Evolutionary conservation across 2,113 vertebrate genomes (phyloP).

Genomic region (Gobio gobio): DNA sequence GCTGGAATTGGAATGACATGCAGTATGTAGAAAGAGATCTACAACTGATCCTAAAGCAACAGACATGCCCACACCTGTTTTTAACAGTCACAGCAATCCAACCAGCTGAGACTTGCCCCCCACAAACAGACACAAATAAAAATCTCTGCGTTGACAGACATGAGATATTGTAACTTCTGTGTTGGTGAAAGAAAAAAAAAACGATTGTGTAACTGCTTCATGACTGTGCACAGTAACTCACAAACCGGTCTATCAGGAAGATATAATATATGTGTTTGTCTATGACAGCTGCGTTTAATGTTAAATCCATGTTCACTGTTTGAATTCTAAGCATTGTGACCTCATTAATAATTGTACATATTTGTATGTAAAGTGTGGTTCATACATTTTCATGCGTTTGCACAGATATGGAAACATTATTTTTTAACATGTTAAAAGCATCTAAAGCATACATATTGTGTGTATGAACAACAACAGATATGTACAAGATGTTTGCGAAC

Average conservation of each 20-base stretch:
- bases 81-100: conserved; percentile 50
- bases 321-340: not conserved
- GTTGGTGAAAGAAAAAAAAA: not conserved
- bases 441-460: too few species aligned
- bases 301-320: not conserved
- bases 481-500: too few species aligned
- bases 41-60: conserved; percentile 53
- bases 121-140: conserved; percentile 51
- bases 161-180: conserved; percentile 19
- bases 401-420: not conserved
- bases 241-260: conserved; percentile 17
- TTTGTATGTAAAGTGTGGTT: not conserved
- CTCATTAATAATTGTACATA: too few species aligned
- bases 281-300: not conserved
- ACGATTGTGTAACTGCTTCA: conserved; percentile 38
- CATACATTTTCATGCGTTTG: not conserved
- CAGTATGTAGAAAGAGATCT: conserved; percentile 44
- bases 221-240: conserved; percentile 33
- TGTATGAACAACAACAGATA: too few species aligned
- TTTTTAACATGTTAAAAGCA: too few species aligned
- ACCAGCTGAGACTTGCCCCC: conserved; percentile 55
- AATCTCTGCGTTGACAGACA: conserved; percentile 32
- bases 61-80: conserved; percentile 54
- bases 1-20: conserved; percentile 48
- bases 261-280: not conserved